Conservation (phyloP, 2,888 invertebrate species). For the Dasysyrphus tricinctus region DNA sequence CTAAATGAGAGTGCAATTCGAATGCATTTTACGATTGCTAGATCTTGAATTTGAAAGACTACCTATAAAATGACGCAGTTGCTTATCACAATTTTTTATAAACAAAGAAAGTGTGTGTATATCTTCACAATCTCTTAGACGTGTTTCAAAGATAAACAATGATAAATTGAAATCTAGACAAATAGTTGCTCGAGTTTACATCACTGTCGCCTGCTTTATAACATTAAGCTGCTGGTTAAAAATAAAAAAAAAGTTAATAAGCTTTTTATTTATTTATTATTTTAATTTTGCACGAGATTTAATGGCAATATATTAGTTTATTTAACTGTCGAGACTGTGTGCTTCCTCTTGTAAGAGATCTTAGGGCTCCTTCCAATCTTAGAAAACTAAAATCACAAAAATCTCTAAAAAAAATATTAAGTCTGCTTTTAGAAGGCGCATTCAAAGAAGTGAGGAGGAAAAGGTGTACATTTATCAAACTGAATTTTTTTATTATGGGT, state of each 20-base stretch:
- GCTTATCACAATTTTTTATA: not conserved
- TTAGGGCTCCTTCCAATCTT: not conserved
- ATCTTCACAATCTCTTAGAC: not conserved
- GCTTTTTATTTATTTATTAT: not conserved
- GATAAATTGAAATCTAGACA: slow-evolving; percentile 33
- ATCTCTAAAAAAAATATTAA: too few relatives aligned
- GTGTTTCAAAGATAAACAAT: slow-evolving; percentile 13
- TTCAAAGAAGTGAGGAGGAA: too few relatives aligned
- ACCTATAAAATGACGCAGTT: slow-evolving; percentile 36
- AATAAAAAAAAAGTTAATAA: not conserved
- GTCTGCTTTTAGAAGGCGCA: too few relatives aligned
- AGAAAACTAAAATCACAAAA: too few relatives aligned
- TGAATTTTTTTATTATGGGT: too few relatives aligned
- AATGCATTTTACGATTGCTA: slow-evolving; percentile 2
- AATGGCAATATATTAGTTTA: not conserved
- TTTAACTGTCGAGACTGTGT: not conserved
- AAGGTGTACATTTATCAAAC: too few relatives aligned
- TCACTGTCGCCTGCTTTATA: not conserved
- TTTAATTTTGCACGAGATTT: not conserved
- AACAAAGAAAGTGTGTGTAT: not conserved
- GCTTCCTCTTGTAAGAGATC: not conserved
- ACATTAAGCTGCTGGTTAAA: not conserved
- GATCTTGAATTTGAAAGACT: not conserved
- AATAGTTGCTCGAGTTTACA: slow-evolving; percentile 30
- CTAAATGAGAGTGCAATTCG: slow-evolving; percentile 12